phyloP scores from a whole-genome alignment of 2,888 invertebrate genomes.

The Idaea dimidiata region DNA sequence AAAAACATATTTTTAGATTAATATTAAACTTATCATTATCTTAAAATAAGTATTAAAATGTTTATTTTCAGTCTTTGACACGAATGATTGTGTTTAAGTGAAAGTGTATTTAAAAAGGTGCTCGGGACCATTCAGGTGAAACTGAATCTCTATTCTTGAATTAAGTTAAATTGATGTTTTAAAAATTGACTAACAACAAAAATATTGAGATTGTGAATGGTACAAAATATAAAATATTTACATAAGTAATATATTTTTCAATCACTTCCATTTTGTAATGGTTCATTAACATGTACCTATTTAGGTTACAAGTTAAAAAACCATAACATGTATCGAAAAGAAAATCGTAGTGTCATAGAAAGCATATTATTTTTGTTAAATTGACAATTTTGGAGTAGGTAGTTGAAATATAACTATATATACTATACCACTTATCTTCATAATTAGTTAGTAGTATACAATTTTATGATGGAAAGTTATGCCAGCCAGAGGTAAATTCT shows the following conservation, averaged over 20 bases:
- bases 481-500: no score
- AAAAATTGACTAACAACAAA: not conserved
- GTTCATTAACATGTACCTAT: no score
- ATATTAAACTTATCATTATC: not conserved
- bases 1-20: slow-evolving; percentile 11
- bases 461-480: no score
- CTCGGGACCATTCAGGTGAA: slow-evolving; percentile 14
- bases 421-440: no score
- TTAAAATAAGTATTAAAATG: not conserved
- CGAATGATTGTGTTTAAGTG: slow-evolving; percentile 15
- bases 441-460: no score
- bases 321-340: no score
- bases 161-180: not conserved
- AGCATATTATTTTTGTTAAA: no score
- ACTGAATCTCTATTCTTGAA: slow-evolving; percentile 17
- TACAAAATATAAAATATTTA: slow-evolving; percentile 16
- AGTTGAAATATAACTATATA: no score
- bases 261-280: not conserved
- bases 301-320: no score
- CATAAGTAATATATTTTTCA: no score
- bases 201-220: slow-evolving; percentile 21
- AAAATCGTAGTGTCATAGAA: no score
- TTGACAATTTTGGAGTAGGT: no score
- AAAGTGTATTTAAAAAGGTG: slow-evolving; percentile 9
- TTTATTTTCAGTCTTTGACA: slow-evolving; percentile 9